Percentiles rank a stretch among this genome's conserved stretches.
These are phyloP conservation scores for Drosophila virilis DNA, from an alignment of 1,140 invertebrate species.

Conservation along the genomic window DNA sequence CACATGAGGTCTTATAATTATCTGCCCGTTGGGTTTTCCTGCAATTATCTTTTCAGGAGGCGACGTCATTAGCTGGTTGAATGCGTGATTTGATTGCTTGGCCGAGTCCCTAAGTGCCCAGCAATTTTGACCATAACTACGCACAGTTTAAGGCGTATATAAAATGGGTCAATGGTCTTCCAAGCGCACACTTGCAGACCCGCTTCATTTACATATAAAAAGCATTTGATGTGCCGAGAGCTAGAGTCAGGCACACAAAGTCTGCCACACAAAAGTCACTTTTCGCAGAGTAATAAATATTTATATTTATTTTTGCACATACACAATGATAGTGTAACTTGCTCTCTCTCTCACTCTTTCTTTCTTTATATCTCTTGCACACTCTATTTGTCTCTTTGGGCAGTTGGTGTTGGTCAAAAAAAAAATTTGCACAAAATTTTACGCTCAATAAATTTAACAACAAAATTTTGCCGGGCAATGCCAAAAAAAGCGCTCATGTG, in stretches of 20 bases:
- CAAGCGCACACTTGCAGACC: constrained; percentile 10
- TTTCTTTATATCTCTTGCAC: not conserved
- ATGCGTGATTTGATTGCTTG: constrained; percentile 55
- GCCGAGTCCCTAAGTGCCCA: constrained; percentile 22
- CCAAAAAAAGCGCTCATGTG: constrained; percentile 72
- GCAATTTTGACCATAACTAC: constrained; percentile 38
- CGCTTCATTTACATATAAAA: constrained; percentile 68
- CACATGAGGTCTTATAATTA: constrained; percentile 1
- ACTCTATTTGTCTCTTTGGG: constrained; percentile 6
- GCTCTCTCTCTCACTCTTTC: not conserved
- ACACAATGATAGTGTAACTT: constrained; percentile 25
- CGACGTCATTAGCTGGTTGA: constrained; percentile 40
- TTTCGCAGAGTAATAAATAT: constrained; percentile 70
- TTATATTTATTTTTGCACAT: constrained; percentile 78
- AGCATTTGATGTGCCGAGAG: constrained; percentile 36
- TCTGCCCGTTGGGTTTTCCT: constrained; percentile 17
- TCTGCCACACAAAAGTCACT: constrained; percentile 36
- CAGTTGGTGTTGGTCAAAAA: constrained; percentile 19
- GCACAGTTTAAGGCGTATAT: constrained; percentile 29
- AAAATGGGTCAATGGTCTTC: constrained; percentile 64
- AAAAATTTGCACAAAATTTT: constrained; percentile 72
- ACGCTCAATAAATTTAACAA: constrained; percentile 78
- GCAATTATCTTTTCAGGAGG: constrained; percentile 8
- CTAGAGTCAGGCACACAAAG: constrained; percentile 20
- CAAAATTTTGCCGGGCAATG: constrained; percentile 58